A percentile compares a stretch with the other conserved stretches of the same genome.
phyloP scores from a whole-genome alignment of 2,113 vertebrate genomes.

The Acrocephalus arundinaceus region DNA sequence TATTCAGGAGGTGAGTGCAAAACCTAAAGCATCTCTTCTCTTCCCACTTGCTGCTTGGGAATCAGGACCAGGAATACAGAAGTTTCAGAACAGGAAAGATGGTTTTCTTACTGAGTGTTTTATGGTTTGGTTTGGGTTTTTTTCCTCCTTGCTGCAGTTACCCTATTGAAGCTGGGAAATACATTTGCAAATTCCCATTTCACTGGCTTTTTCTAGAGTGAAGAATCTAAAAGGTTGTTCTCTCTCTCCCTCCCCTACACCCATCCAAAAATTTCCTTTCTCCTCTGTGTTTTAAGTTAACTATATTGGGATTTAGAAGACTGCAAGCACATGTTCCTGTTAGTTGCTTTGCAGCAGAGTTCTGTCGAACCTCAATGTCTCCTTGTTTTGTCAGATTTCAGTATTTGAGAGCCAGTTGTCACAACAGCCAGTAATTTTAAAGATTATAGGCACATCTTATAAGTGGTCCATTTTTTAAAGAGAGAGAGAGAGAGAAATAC shows the following conservation, averaged over 20 bases:
- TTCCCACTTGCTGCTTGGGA: background rate
- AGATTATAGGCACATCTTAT: background rate
- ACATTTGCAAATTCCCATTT: background rate
- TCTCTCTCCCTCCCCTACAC: background rate
- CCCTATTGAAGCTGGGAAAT: background rate
- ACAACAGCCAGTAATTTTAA: conserved; percentile 47
- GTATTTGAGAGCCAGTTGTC: conserved; percentile 13
- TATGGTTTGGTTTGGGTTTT: background rate
- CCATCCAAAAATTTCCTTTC: background rate
- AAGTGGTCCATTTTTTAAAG: background rate
- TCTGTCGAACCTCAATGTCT: background rate
- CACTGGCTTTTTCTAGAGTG: background rate
- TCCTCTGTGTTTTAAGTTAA: background rate
- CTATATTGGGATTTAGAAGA: background rate
- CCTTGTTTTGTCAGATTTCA: conserved; percentile 7
- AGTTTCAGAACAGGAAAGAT: background rate
- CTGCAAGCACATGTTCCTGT: background rate
- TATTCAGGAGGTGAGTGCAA: background rate
- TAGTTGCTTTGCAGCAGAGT: conserved; percentile 44
- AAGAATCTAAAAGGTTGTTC: background rate
- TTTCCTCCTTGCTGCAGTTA: background rate
- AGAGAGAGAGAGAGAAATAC: background rate
- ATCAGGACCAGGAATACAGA: background rate
- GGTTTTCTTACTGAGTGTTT: background rate
- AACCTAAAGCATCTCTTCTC: background rate